These are phyloP conservation scores for Protophormia terraenovae DNA, from an alignment of 2,888 invertebrate species.

Conservation along the genomic window DNA sequence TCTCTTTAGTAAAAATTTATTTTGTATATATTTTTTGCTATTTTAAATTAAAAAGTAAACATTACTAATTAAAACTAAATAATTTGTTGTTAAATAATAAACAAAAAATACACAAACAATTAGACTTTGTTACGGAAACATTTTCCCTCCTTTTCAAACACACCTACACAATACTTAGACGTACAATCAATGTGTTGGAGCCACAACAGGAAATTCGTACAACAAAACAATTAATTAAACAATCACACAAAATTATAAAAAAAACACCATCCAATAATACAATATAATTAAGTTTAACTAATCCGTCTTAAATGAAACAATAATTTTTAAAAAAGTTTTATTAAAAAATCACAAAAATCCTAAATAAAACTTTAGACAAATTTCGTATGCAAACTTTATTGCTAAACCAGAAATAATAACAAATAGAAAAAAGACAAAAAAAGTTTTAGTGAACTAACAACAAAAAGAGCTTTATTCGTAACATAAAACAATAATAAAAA, in stretches of 20 bases:
- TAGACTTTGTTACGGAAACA: not conserved
- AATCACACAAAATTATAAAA: not conserved
- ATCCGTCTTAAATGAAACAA: slow-evolving; percentile 68
- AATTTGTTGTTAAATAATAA: not conserved
- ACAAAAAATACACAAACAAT: not conserved
- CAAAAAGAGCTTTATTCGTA: not conserved
- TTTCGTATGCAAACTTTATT: not conserved
- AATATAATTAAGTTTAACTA: slow-evolving; percentile 38
- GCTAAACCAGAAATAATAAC: not conserved
- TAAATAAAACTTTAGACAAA: not conserved
- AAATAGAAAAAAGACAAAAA: not conserved
- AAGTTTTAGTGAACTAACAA: not conserved
- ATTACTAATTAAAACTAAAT: not conserved
- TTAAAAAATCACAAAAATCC: not conserved
- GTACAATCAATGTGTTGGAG: not conserved
- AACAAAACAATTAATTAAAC: slow-evolving; percentile 12
- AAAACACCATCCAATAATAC: slow-evolving; percentile 25
- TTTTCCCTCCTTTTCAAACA: not conserved
- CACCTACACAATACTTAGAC: not conserved
- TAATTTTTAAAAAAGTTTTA: slow-evolving; percentile 50
- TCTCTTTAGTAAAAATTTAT: not conserved
- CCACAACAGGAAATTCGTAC: not conserved
- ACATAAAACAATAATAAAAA: not conserved
- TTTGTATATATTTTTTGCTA: not conserved
- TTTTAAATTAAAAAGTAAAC: not conserved